Percentiles rank a stretch among this genome's conserved stretches.
Evolutionary conservation across 2,888 invertebrate genomes (phyloP).

Genomic region (Ennomos quercinarius): DNA sequence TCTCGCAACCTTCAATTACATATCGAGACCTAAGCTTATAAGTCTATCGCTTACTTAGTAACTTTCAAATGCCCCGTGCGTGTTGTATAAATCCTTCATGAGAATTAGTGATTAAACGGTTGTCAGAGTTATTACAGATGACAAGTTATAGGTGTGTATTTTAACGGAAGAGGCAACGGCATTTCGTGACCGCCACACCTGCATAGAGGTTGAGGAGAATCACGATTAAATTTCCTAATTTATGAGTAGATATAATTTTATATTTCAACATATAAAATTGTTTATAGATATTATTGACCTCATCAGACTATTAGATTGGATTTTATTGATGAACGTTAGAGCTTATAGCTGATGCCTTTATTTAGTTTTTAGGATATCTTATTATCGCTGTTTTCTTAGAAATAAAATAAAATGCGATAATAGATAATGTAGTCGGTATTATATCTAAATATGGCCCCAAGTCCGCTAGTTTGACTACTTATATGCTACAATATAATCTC

Average conservation of each 20-base stretch:
- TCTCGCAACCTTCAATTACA: slow-evolving; percentile 48
- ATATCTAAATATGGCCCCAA: too few relatives aligned
- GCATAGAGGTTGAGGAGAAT: slow-evolving; percentile 51
- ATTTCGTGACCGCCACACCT: slow-evolving; percentile 61
- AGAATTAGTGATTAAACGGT: slow-evolving; percentile 52
- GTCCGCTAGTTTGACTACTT: too few relatives aligned
- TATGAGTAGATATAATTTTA: slow-evolving; percentile 35
- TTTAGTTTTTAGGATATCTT: slow-evolving; percentile 38
- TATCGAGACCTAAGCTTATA: slow-evolving; percentile 24
- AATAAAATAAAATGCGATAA: slow-evolving; percentile 2
- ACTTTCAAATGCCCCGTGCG: slow-evolving; percentile 53
- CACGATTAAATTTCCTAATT: slow-evolving; percentile 54
- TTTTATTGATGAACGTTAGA: slow-evolving; percentile 38
- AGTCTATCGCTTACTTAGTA: slow-evolving; percentile 13
- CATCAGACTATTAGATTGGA: slow-evolving; percentile 42
- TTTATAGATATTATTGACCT: slow-evolving; percentile 46
- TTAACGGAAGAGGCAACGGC: slow-evolving; percentile 47
- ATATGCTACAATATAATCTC: too few relatives aligned
- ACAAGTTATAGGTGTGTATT: slow-evolving; percentile 43
- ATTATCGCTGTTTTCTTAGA: slow-evolving; percentile 28
- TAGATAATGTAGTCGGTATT: neutral
- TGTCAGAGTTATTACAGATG: slow-evolving; percentile 55
- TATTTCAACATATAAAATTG: slow-evolving; percentile 34
- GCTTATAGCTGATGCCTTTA: slow-evolving; percentile 39
- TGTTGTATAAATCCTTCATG: slow-evolving; percentile 57